Evolutionary conservation across 2,797 vertebrate species (phyloP).

Genomic region (Gymnodraco acuticeps): DNA sequence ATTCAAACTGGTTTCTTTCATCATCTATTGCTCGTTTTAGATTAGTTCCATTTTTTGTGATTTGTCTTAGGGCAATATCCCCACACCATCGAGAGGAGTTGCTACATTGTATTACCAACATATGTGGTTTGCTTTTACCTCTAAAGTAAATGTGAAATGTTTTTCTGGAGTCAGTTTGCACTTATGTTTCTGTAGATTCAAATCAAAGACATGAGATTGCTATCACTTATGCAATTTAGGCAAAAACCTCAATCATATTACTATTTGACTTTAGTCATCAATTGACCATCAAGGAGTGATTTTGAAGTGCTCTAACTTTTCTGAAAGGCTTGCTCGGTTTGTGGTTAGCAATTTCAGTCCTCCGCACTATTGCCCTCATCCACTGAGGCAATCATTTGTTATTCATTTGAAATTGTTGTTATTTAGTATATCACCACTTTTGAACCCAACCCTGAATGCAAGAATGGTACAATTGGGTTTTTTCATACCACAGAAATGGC

Average conservation of each 20-base stretch:
- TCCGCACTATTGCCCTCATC: not conserved
- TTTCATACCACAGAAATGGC: not conserved
- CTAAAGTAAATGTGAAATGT: not conserved
- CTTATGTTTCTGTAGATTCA: not conserved
- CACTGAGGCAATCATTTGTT: not conserved
- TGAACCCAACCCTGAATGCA: not conserved
- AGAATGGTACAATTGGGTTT: not conserved
- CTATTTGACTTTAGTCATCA: constrained; percentile 6
- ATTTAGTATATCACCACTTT: not conserved
- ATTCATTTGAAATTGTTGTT: not conserved
- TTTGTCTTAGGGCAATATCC: not conserved
- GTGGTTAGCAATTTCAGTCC: not conserved
- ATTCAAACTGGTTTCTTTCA: not conserved
- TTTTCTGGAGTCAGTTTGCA: not conserved
- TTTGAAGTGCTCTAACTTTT: not conserved
- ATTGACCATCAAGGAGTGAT: not conserved
- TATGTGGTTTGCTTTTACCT: constrained; percentile 12
- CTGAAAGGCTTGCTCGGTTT: not conserved
- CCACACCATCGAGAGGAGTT: not conserved
- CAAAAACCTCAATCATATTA: not conserved
- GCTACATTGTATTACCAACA: not conserved
- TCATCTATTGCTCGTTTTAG: not conserved
- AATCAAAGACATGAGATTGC: not conserved
- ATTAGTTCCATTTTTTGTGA: not conserved
- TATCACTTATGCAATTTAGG: not conserved